Percentiles rank a stretch among this genome's conserved stretches.
phyloP scores from a whole-genome alignment of 2,888 invertebrate genomes.

The Hypercompe scribonia region DNA sequence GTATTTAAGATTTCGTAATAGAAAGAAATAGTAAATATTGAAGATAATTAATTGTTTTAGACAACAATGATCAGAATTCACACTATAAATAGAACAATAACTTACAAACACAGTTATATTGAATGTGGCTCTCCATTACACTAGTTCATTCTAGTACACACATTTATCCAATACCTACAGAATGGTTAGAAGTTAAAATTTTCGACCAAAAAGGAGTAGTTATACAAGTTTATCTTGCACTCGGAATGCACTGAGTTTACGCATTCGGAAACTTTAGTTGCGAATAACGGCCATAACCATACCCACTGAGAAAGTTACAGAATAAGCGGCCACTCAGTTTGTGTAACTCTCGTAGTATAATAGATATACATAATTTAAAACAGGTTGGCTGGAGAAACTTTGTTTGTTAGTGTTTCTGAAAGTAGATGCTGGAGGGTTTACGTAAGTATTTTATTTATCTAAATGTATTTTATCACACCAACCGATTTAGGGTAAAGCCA shows the following conservation, averaged over 20 bases:
- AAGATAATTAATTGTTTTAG: too few species aligned
- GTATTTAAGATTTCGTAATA: too few species aligned
- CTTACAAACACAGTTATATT: too few species aligned
- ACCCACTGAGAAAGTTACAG: slow-evolving; percentile 26
- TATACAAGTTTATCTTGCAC: slow-evolving; percentile 46
- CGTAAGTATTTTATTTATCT: not conserved
- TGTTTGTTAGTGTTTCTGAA: slow-evolving; percentile 10
- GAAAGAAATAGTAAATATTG: too few species aligned
- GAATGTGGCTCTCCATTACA: not conserved
- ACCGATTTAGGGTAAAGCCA: too few species aligned
- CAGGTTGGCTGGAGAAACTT: slow-evolving; percentile 22
- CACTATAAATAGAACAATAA: too few species aligned
- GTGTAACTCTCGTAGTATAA: slow-evolving; percentile 26
- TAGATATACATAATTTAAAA: slow-evolving; percentile 44
- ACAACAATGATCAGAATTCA: too few species aligned
- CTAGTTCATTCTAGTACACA: slow-evolving; percentile 5
- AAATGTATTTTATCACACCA: too few species aligned
- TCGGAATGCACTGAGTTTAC: slow-evolving; percentile 44
- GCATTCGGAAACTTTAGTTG: slow-evolving; percentile 43
- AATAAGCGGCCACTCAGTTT: slow-evolving; percentile 32
- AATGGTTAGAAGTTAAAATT: slow-evolving; percentile 32
- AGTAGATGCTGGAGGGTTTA: not conserved
- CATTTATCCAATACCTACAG: slow-evolving; percentile 21
- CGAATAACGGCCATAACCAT: slow-evolving; percentile 36
- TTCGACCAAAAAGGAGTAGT: slow-evolving; percentile 35